phyloP scores from a whole-genome alignment of 2,888 invertebrate species.

The Charanyca ferruginea region DNA sequence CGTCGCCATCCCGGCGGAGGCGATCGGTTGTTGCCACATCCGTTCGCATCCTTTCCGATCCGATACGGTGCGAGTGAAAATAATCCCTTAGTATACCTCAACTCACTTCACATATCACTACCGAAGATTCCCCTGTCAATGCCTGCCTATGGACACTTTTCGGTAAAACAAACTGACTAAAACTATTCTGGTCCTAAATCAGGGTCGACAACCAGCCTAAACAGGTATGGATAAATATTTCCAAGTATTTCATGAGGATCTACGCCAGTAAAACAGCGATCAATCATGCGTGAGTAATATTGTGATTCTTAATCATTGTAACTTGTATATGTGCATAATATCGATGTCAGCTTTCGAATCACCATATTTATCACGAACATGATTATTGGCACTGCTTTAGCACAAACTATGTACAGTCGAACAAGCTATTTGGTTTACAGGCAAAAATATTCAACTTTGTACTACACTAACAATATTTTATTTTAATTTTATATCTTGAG shows the following conservation, averaged over 20 bases:
- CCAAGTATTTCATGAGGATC: slow-evolving; percentile 47
- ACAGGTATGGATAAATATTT: slow-evolving; percentile 48
- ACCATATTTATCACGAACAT: slow-evolving; percentile 48
- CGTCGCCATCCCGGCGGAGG: no score
- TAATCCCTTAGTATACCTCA: no score
- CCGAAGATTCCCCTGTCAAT: not conserved
- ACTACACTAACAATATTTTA: no score
- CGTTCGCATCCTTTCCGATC: no score
- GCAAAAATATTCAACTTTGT: no score
- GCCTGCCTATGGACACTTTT: not conserved
- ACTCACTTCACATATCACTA: no score
- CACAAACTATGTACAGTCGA: no score
- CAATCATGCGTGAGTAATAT: slow-evolving; percentile 50
- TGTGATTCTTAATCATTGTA: slow-evolving; percentile 46
- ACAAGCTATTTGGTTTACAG: no score
- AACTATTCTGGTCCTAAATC: slow-evolving; percentile 27
- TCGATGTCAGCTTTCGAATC: slow-evolving; percentile 46
- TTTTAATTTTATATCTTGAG: no score
- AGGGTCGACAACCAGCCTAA: slow-evolving; percentile 57
- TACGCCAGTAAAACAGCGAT: slow-evolving; percentile 33
- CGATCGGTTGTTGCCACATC: no score
- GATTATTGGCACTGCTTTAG: slow-evolving; percentile 24
- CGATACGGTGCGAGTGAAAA: no score
- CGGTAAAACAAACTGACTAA: slow-evolving; percentile 3
- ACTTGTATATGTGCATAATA: slow-evolving; percentile 31